Evolutionary conservation across 2,113 vertebrate species (phyloP).

Genomic region (Scomber scombrus): DNA sequence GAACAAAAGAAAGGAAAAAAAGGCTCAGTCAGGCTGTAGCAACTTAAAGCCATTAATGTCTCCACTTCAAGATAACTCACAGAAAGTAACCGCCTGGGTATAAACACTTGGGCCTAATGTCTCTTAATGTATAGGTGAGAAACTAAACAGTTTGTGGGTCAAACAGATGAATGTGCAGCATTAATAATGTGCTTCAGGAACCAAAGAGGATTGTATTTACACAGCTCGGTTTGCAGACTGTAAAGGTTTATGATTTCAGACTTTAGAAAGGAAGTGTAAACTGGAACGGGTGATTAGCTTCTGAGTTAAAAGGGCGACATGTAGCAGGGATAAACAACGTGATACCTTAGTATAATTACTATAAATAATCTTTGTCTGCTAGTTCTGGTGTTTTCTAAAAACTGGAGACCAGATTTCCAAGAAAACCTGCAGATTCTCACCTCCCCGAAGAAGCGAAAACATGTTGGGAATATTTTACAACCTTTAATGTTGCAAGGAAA

Average conservation of each 20-base stretch:
- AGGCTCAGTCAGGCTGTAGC: no score
- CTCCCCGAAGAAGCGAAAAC: no score
- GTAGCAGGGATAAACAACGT: not conserved
- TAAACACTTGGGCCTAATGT: constrained; percentile 9
- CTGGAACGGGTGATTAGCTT: not conserved
- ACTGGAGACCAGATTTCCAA: not conserved
- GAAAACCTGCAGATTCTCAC: no score
- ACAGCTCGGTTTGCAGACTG: not conserved
- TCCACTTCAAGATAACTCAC: no score
- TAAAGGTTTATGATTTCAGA: not conserved
- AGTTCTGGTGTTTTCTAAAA: not conserved
- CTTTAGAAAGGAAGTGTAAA: not conserved
- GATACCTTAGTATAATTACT: not conserved
- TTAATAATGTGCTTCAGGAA: not conserved
- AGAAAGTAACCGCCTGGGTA: not conserved
- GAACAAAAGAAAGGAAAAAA: no score
- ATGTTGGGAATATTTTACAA: no score
- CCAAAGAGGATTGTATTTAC: not conserved
- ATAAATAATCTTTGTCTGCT: not conserved
- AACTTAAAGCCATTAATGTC: no score
- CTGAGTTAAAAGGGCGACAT: not conserved
- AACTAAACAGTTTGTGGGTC: constrained; percentile 3
- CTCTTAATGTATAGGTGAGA: not conserved
- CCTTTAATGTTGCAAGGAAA: no score
- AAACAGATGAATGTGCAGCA: not conserved